Percentiles rank a stretch among this genome's conserved stretches.
Evolutionary conservation across 2,113 vertebrate species (phyloP).

Genomic region (Poecile atricapillus): DNA sequence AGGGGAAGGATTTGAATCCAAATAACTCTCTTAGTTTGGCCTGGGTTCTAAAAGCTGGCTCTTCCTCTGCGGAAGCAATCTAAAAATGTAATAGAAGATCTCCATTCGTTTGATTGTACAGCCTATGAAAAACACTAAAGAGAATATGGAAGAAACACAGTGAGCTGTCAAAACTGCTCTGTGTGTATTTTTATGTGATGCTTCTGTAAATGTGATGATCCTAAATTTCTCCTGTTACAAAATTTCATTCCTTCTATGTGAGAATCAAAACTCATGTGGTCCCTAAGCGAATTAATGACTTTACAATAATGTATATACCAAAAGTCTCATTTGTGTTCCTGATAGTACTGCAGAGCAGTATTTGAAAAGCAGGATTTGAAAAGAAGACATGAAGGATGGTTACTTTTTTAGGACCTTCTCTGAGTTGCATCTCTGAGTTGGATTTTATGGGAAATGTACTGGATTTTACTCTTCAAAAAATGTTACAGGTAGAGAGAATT

Average conservation of each 20-base stretch:
- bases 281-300: background rate
- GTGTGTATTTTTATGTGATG: background rate
- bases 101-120: background rate
- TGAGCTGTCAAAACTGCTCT: background rate
- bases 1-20: background rate
- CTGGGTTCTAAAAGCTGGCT: background rate
- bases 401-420: background rate
- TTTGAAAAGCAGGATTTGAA: background rate
- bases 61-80: background rate
- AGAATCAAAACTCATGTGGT: background rate
- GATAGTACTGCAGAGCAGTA: background rate
- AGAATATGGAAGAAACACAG: background rate
- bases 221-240: background rate
- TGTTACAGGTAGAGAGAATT: background rate
- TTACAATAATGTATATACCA: background rate
- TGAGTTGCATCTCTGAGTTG: background rate
- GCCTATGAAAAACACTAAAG: background rate
- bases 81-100: background rate
- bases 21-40: background rate
- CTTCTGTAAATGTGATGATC: background rate
- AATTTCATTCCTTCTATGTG: background rate
- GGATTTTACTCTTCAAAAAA: background rate
- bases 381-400: background rate
- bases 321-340: background rate
- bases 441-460: background rate